Percentiles rank a stretch among this genome's conserved stretches.
These are phyloP conservation scores for Drosophila buzzatii DNA, from an alignment of 2,888 invertebrate genomes.

Conservation along the genomic window DNA sequence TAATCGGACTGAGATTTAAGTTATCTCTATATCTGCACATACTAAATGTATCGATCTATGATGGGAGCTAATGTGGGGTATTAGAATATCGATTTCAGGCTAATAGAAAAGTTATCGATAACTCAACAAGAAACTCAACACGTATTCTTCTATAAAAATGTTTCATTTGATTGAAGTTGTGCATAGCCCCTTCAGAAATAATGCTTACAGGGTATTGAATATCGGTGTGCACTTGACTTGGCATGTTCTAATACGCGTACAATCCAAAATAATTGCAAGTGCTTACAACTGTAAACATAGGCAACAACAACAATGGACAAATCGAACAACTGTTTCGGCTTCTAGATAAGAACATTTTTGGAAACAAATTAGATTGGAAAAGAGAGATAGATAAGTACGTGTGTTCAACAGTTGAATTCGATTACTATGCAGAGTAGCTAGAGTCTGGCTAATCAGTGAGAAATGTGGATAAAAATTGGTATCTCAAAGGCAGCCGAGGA, in stretches of 20 bases:
- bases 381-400: background rate
- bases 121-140: background rate
- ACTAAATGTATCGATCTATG: too few relatives aligned
- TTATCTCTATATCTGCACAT: too few relatives aligned
- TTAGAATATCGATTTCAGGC: background rate
- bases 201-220: background rate
- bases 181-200: background rate
- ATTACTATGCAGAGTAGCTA: background rate
- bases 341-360: constrained; percentile 1
- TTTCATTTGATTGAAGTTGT: background rate
- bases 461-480: background rate
- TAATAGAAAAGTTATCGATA: background rate
- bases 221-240: background rate
- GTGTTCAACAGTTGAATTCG: background rate
- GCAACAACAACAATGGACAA: background rate
- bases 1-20: too few relatives aligned
- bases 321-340: constrained; percentile 7
- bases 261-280: constrained; percentile 8
- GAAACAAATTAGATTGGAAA: background rate
- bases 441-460: background rate
- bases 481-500: background rate
- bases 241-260: constrained; percentile 1
- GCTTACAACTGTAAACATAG: constrained; percentile 14
- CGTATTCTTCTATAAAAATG: background rate
- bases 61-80: too few relatives aligned